Percentiles rank a stretch among this genome's conserved stretches.
These are phyloP conservation scores for Neolamprologus hecqui DNA, from an alignment of 2,113 vertebrate species.

Conservation along the genomic window DNA sequence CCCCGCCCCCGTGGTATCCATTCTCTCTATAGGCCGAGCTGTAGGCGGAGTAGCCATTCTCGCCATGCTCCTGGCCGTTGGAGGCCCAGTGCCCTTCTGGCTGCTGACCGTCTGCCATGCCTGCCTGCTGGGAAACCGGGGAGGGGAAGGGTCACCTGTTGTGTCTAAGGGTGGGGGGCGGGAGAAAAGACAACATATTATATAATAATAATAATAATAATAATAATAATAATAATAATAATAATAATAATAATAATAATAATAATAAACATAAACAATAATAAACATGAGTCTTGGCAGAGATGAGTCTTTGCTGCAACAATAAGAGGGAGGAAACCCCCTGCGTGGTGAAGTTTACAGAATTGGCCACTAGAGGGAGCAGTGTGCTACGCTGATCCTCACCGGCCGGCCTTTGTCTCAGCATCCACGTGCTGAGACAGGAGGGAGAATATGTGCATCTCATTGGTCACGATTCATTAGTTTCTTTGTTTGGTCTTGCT, in stretches of 20 bases:
- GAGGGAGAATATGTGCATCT: neutral
- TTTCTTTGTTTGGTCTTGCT: neutral
- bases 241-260: neutral
- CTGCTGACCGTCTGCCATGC: constrained; percentile 67
- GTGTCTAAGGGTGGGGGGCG: neutral
- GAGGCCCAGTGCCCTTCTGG: constrained; percentile 59
- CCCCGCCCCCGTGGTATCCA: constrained; percentile 46
- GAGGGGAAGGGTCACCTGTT: constrained; percentile 21
- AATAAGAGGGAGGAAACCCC: neutral
- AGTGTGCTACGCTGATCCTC: neutral
- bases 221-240: neutral
- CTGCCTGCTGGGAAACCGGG: constrained; percentile 40
- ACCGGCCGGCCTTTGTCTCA: constrained; percentile 38
- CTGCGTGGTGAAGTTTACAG: neutral
- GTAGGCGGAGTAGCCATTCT: constrained; percentile 64
- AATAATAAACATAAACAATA: too few species aligned
- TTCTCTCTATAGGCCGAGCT: constrained; percentile 55
- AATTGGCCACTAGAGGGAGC: constrained; percentile 35
- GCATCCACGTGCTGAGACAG: neutral
- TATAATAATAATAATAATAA: neutral
- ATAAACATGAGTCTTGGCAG: neutral
- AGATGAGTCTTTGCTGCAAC: neutral
- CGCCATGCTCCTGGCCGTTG: constrained; percentile 58
- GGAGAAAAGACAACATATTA: neutral
- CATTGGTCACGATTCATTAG: neutral